These are phyloP conservation scores for Coryphaenoides rupestris DNA, from an alignment of 2,113 vertebrate species.

Conservation along the genomic window DNA sequence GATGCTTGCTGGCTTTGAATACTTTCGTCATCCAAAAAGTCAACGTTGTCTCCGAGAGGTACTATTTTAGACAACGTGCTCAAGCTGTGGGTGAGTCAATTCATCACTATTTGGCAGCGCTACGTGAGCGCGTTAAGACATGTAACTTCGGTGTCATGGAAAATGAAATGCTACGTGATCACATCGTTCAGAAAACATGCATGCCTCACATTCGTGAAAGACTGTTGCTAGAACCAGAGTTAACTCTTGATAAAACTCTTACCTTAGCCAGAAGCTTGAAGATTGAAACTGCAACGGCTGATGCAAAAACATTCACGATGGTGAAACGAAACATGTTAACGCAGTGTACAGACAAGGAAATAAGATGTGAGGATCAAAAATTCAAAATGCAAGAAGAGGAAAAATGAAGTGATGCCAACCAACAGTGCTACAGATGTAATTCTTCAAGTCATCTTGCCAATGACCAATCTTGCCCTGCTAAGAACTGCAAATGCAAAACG, in stretches of 20 bases:
- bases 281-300: not conserved
- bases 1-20: not conserved
- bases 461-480: constrained; percentile 1
- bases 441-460: too few relatives aligned
- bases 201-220: constrained; percentile 9
- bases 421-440: too few relatives aligned
- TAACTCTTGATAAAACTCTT: not conserved
- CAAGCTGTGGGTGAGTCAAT: constrained; percentile 17
- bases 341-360: not conserved
- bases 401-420: too few relatives aligned
- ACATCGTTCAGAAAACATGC: constrained; percentile 14
- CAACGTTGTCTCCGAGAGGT: constrained; percentile 11
- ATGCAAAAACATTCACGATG: not conserved
- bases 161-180: constrained; percentile 17
- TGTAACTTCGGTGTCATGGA: constrained; percentile 14
- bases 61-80: constrained; percentile 6
- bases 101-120: constrained; percentile 9
- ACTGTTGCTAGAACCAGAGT: constrained; percentile 3
- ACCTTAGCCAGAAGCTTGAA: not conserved
- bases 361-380: too few relatives aligned
- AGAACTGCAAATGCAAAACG: too few relatives aligned
- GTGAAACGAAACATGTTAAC: not conserved
- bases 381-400: too few relatives aligned
- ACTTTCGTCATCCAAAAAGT: constrained; percentile 10
- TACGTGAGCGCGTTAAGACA: constrained; percentile 5